Evolutionary conservation across 2,888 invertebrate genomes (phyloP), one percentile per base, ranked within the genome.

Genomic region (Syrista parreyssii): DNA sequence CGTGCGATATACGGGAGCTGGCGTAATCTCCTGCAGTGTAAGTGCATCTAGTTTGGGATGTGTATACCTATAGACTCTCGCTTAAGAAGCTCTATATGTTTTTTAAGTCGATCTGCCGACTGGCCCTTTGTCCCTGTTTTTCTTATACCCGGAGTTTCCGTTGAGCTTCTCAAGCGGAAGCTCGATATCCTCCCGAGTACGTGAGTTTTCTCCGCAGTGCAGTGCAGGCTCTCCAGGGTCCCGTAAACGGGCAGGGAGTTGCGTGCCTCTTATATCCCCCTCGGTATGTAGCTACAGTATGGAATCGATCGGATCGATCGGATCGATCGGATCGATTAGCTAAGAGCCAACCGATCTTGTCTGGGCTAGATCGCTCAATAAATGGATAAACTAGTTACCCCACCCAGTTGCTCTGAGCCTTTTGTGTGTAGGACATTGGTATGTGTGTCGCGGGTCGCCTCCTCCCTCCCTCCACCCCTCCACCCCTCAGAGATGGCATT

Each of bases 11-110:
- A 95, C 89, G 96, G 96, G 84, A 95, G 95, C 92, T 96, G 96
- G 96, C 95, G 94, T 92, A 96, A 96, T 92, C 94, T 96, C 83
- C 93, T 96, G 89, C 94, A 95, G 93, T 93, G 96, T 96, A 94
- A 96, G 96, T 95, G 71, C 71, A 33, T 55, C 40, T 55, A 55
- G 23, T 55, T 55, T 81, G 75, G 40, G 40, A 55, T 23, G 9
- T 23, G 40, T 55, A 55, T 40, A 40, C 0, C 1, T 55, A 2
- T 23, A 23, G 40, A 55, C 23, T 55, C 23, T 55, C 23, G 9
- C 40, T 9, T 23, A 2, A 15, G 40, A 55, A 55, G 40, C 23
- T 55, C 23, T 15, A 23, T 40, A 15, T 6, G 23, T 4, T 40
- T 55, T 23, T 55, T 6, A 23, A 55, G 2, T 23, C 23, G 23